Conservation (phyloP, 2,113 vertebrate genomes). For the Poeciliopsis prolifica region DNA sequence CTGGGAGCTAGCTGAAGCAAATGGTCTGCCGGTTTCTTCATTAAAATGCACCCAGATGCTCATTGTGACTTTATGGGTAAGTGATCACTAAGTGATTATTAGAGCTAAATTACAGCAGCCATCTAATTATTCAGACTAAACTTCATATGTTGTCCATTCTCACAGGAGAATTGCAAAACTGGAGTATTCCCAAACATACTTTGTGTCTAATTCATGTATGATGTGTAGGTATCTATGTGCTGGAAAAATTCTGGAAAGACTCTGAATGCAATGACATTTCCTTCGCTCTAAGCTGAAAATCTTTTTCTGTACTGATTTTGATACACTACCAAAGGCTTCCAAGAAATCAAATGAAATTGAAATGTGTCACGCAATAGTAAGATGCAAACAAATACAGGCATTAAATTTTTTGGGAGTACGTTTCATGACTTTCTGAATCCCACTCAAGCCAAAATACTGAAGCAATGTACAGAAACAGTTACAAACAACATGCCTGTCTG, state of each 20-base stretch:
- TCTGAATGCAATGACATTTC: constrained; percentile 31
- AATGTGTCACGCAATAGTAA: not conserved
- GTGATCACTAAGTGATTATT: not conserved
- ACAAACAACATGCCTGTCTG: not conserved
- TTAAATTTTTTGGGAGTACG: not conserved
- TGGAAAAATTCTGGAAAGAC: constrained; percentile 15
- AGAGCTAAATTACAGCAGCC: not conserved
- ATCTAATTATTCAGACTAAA: not conserved
- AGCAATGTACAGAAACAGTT: too few relatives aligned
- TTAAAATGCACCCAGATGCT: not conserved
- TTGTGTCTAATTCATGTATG: constrained; percentile 34
- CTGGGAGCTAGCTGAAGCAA: not conserved
- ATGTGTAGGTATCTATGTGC: constrained; percentile 28
- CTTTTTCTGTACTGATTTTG: constrained; percentile 18
- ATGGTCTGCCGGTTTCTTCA: not conserved
- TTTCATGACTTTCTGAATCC: not conserved
- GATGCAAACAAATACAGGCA: not conserved
- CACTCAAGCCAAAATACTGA: too few relatives aligned
- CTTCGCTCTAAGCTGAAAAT: constrained; percentile 33
- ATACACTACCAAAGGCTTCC: not conserved
- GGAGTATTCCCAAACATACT: not conserved
- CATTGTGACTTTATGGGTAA: not conserved
- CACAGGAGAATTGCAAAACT: not conserved
- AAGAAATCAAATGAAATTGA: not conserved
- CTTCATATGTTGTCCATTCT: not conserved